Evolutionary conservation across 2,888 invertebrate genomes (phyloP).

Genomic region (Ceratothoa steindachneri): DNA sequence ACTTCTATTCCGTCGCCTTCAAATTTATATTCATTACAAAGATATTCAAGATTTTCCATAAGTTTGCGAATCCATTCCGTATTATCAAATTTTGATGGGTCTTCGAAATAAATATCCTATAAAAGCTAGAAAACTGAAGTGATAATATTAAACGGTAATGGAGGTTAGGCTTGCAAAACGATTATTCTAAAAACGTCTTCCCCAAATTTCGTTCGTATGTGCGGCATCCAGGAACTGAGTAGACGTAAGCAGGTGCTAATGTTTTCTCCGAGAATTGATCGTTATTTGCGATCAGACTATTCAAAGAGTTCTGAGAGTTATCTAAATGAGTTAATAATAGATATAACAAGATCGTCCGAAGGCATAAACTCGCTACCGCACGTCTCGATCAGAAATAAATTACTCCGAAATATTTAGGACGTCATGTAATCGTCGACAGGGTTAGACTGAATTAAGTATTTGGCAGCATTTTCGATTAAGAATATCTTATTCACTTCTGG

Average conservation of each 20-base stretch:
- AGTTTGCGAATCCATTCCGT: background rate
- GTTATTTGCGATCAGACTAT: background rate
- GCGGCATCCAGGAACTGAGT: background rate
- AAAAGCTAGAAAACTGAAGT: background rate
- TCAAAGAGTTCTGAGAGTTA: background rate
- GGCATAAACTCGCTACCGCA: background rate
- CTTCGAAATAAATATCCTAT: background rate
- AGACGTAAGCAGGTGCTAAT: background rate
- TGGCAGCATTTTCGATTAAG: background rate
- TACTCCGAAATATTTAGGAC: background rate
- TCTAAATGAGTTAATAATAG: conserved; percentile 1
- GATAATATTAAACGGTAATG: background rate
- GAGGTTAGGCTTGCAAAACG: background rate
- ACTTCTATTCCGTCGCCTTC: background rate
- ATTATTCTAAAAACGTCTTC: background rate
- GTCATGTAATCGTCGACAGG: background rate
- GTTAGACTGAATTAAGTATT: background rate
- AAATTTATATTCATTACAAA: background rate
- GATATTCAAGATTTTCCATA: background rate
- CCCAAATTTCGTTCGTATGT: background rate
- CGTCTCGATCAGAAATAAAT: background rate
- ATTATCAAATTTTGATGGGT: background rate
- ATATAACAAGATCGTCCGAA: background rate
- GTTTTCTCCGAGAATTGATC: background rate
- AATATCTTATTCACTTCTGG: background rate